Base-by-base conservation (phyloP, 92 coral and sea anemone genomes). In the Umimayanthus kanabou region DNA sequence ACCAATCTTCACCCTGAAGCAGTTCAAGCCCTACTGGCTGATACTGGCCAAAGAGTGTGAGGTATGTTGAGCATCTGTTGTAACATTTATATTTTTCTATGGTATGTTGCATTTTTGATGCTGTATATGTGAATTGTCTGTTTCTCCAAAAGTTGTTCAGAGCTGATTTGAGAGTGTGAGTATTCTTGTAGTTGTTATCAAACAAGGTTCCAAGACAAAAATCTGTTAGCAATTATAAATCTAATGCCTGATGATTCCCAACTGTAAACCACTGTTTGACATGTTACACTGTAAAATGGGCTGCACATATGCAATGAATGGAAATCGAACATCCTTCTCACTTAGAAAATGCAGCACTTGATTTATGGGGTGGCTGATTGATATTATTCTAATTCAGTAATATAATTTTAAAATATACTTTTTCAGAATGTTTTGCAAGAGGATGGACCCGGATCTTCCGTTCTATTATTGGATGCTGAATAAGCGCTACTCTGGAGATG, bases 381-480 rank as follows among this genome's bases (percentile, higher is more conserved):
- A 76, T 76, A 8, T 76, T 76, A 85, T 72, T 37, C 73, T 70
- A 0, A 85, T 45, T 69, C 18, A 72, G 88, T 85, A 45, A 0
- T 45, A 85, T 42, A 4, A n/a, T 85, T 37, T 61, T 33, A 33
- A 33, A 3, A 47, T 58, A 29, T 71, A 25, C 65, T 88, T 45
- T 79, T 69, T 84, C 79, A 93, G 93, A 88, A 92, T 90, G 80
- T 93, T 88, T 84, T 26, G 85, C 66, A 93, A 93, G 81, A 66
- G 90, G 29, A 93, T 91, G 93, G 95, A 93, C 66, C 39, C 86
- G 2, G 85, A 77, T 23, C 80, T 93, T 40, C 37, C 37, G 2
- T 33, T 33, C 37, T 33, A 33, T 33, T 33, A 33, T 33, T 33
- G 37, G 37, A 33, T 2, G 2, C 37, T 33, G 37, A 33, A 33